Conservation (phyloP, 1,140 invertebrate genomes). For the Danaus plexippus region DNA sequence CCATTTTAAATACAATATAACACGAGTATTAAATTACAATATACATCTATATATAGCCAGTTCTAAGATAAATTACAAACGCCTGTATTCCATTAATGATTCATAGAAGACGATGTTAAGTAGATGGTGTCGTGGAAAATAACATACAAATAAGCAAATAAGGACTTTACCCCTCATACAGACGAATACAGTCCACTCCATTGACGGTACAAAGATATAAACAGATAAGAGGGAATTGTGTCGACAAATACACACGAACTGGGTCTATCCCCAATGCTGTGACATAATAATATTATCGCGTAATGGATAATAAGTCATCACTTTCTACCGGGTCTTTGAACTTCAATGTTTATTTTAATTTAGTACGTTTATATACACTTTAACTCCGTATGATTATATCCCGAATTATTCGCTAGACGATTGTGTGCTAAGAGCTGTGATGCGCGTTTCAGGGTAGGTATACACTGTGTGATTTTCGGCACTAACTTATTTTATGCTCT, state of each 20-base stretch:
- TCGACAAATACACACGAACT: slow-evolving; percentile 1
- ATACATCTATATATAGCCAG: too few species aligned
- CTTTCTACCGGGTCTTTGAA: slow-evolving; percentile 19
- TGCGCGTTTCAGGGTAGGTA: too few species aligned
- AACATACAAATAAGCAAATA: slow-evolving; percentile 4
- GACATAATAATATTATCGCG: slow-evolving; percentile 21
- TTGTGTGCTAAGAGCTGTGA: too few species aligned
- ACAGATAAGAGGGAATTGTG: not conserved
- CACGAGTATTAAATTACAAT: too few species aligned
- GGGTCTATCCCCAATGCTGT: slow-evolving; percentile 15
- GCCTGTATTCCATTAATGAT: too few species aligned
- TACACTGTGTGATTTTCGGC: too few species aligned
- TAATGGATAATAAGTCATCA: slow-evolving; percentile 10
- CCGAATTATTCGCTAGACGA: too few species aligned
- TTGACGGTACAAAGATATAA: not conserved
- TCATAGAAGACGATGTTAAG: slow-evolving; percentile 2
- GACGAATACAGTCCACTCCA: slow-evolving; percentile 3
- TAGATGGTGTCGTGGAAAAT: slow-evolving; percentile 17
- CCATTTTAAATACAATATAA: too few species aligned
- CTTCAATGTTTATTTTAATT: slow-evolving; percentile 12
- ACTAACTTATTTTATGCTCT: too few species aligned
- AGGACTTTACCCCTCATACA: slow-evolving; percentile 16
- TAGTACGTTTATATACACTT: slow-evolving; percentile 8
- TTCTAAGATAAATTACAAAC: too few species aligned
- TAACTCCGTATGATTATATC: not conserved